These are phyloP conservation scores for Phymastichus coffea DNA, from an alignment of 1,140 invertebrate genomes.

Conservation along the genomic window DNA sequence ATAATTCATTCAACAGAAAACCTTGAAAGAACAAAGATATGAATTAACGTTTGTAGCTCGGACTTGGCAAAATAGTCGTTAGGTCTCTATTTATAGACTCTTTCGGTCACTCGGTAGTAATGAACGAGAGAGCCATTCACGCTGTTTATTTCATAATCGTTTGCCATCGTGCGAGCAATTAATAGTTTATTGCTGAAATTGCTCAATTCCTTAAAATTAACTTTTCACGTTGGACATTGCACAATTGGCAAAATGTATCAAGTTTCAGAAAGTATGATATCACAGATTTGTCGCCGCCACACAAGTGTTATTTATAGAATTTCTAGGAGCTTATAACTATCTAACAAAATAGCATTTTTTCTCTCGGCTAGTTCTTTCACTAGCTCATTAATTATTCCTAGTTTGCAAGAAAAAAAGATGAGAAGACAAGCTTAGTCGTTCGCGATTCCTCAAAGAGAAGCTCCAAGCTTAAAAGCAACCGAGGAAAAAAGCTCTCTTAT, in stretches of 20 bases:
- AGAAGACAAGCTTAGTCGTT: not conserved
- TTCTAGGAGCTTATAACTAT: too few relatives aligned
- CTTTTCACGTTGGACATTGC: not conserved
- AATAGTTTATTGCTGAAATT: not conserved
- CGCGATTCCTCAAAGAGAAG: not conserved
- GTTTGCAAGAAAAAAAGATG: not conserved
- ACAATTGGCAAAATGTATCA: not conserved
- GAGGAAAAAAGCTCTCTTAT: conserved; percentile 8
- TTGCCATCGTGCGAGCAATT: not conserved
- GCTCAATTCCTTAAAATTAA: not conserved
- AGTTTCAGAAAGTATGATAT: too few relatives aligned
- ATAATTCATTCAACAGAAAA: too few relatives aligned
- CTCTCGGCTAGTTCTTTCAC: too few relatives aligned
- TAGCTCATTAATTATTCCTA: too few relatives aligned
- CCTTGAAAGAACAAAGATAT: conserved; percentile 1
- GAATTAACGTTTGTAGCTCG: conserved; percentile 9
- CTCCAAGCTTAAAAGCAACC: not conserved
- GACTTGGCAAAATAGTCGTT: conserved; percentile 13
- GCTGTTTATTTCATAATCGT: not conserved
- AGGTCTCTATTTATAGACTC: too few relatives aligned
- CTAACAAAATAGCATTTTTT: too few relatives aligned
- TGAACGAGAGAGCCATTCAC: not conserved
- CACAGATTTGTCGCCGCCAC: too few relatives aligned
- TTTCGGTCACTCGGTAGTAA: too few relatives aligned
- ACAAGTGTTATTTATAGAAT: too few relatives aligned